Conservation (phyloP, 2,797 vertebrate genomes). For the Ammospiza maritima region DNA sequence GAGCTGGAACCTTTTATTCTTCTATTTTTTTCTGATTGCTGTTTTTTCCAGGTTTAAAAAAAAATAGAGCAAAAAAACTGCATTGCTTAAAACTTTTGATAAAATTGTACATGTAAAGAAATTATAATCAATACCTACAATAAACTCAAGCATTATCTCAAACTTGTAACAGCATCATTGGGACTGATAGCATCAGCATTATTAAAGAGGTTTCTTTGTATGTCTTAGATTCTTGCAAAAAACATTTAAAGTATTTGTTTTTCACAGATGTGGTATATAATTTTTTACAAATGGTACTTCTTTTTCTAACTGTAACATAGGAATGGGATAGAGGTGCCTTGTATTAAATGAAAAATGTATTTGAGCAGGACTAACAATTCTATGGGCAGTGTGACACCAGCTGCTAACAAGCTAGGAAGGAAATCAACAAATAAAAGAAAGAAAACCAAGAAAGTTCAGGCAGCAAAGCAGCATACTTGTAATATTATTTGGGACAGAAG, state of each 20-base stretch:
- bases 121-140: background rate
- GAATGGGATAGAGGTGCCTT: background rate
- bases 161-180: background rate
- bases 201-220: background rate
- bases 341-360: background rate
- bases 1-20: background rate
- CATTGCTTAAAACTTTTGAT: background rate
- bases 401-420: background rate
- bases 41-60: background rate
- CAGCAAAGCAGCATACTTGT: background rate
- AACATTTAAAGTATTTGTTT: background rate
- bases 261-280: background rate
- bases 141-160: background rate
- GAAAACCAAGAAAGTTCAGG: background rate
- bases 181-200: background rate
- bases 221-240: background rate
- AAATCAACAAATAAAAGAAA: background rate
- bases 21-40: background rate
- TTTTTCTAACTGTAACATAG: background rate
- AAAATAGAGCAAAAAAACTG: background rate
- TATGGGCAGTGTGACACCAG: background rate
- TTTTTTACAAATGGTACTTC: background rate
- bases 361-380: background rate
- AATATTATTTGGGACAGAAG: background rate
- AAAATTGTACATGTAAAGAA: background rate